phyloP scores from a whole-genome alignment of 2,113 vertebrate species.

The Phrynocephalus versicolor region DNA sequence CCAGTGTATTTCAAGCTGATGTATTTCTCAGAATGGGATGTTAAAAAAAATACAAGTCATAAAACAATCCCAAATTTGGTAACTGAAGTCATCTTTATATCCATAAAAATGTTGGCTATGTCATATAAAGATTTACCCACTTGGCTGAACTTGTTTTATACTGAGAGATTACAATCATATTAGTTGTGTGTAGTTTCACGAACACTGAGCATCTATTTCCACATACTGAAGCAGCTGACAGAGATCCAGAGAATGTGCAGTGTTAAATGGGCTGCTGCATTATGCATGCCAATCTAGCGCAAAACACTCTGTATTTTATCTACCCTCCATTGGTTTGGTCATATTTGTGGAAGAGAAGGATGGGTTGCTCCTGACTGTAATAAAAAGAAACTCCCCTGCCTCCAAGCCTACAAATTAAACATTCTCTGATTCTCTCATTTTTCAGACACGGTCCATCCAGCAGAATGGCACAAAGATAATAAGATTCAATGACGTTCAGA shows the following conservation, averaged over 20 bases:
- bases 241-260: neutral
- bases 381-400: slow-evolving; percentile 11
- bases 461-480: slow-evolving; percentile 55
- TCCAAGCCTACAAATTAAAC: slow-evolving; percentile 32
- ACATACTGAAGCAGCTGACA: too few relatives aligned
- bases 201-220: neutral
- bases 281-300: neutral
- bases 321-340: neutral
- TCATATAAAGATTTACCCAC: neutral
- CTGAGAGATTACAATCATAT: neutral
- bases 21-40: neutral
- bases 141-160: neutral
- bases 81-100: neutral
- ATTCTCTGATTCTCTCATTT: slow-evolving; percentile 21
- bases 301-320: neutral
- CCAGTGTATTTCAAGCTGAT: neutral
- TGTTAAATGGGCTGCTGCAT: neutral
- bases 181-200: neutral
- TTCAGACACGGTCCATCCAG: slow-evolving; percentile 36
- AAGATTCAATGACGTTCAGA: slow-evolving; percentile 64
- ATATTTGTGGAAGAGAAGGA: neutral
- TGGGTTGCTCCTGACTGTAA: slow-evolving; percentile 23
- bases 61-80: neutral
- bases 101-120: neutral
- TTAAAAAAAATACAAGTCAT: neutral